A percentile compares a stretch with the other conserved stretches of the same genome.
Evolutionary conservation across 2,888 invertebrate genomes (phyloP).

Genomic region (Pegoplata infirma): DNA sequence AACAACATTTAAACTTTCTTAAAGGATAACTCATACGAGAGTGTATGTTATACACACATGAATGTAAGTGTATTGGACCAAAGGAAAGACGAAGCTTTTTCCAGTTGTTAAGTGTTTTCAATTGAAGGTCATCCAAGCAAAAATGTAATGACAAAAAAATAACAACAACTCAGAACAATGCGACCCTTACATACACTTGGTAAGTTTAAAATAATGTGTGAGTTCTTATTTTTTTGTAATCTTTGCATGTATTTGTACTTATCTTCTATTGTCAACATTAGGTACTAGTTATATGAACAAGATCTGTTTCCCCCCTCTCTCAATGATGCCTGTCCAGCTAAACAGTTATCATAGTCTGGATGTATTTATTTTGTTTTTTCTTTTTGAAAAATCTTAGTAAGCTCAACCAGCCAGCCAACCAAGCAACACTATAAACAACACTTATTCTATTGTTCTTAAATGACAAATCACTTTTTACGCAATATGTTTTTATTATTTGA

Average conservation of each 20-base stretch:
- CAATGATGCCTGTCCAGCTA: neutral
- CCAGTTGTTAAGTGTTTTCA: slow-evolving; percentile 55
- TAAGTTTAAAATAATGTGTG: neutral
- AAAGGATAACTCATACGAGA: slow-evolving; percentile 11
- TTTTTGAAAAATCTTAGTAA: neutral
- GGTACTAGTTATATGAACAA: too few species aligned
- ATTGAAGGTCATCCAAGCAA: slow-evolving; percentile 72
- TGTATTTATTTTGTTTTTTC: neutral
- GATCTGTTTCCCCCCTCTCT: neutral
- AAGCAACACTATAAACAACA: neutral
- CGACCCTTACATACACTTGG: slow-evolving; percentile 14
- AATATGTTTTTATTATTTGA: slow-evolving; percentile 52
- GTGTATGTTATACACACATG: neutral
- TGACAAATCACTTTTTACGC: slow-evolving; percentile 59
- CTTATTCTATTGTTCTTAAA: slow-evolving; percentile 15
- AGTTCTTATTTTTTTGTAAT: neutral
- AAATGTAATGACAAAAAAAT: slow-evolving; percentile 65
- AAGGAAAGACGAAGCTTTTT: slow-evolving; percentile 36
- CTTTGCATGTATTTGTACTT: neutral
- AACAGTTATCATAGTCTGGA: neutral
- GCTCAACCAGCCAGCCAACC: neutral
- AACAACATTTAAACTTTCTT: slow-evolving; percentile 13
- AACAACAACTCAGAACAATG: slow-evolving; percentile 36
- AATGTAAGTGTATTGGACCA: slow-evolving; percentile 19
- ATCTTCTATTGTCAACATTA: neutral